Base-by-base conservation (phyloP, 2,113 vertebrate genomes). In the Hippotragus niger region DNA sequence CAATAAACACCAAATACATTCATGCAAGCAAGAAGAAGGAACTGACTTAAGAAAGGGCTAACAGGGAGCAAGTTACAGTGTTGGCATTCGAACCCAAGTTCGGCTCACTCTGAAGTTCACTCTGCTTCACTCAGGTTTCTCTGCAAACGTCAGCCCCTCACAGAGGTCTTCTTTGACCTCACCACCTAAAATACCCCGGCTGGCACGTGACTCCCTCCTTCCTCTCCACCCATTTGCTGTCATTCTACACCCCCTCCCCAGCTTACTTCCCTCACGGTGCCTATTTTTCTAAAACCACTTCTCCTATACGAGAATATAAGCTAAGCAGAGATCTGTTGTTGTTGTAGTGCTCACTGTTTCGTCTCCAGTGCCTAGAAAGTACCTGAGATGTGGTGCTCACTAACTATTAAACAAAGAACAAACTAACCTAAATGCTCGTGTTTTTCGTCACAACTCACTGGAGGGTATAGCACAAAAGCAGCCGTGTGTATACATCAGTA, bases 341-440 rank as follows among this genome's bases (percentile, higher is more conserved):
- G 19, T 7, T 25, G 36, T 52, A 29, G 21, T 55, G 5, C 14
- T 89, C 71, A 64, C n/a, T 33, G 57, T 64, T 92, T 88, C 84
- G 50, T 74, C 55, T 88, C 57, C 36, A 78, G 55, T 74, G 60
- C 36, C 64, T 67, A 52, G 23, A 93, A 50, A 62, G 36, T 57
- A 16, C 57, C 55, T 13, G 31, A 84, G 82, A 90, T 60, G 71
- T 21, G 47, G 33, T 7, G 53, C 19, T 89, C 84, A 84, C 67
- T 95, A 57, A 88, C 76, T 82, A 67, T 6, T 67, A 94, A 86
- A 60, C 12, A 33, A 95, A 67, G 45, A 60, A 88, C 47, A 58
- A 58, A 80, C 58, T 57, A 43, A 19, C 43, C 53, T 29, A 60
- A 57, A 47, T 52, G 33, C 29, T 50, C 47, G 55, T 4, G 11